Base-by-base conservation (phyloP, 2,113 vertebrate species). In the Oostethus manadensis region DNA sequence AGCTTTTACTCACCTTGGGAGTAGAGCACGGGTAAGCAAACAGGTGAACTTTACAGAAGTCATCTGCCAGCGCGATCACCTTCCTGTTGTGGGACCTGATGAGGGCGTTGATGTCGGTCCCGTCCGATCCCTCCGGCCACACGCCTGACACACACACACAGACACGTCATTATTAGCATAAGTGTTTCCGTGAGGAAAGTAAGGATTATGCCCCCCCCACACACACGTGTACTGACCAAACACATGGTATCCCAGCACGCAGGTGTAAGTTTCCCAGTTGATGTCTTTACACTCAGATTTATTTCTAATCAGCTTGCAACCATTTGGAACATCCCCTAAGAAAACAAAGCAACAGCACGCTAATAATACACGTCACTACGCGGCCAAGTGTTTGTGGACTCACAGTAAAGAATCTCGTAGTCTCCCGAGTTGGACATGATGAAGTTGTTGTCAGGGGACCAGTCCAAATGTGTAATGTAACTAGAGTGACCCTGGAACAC, bases 361-460 rank as follows among this genome's bases (percentile, higher is more conserved):
- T 5, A 22, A 9, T 3, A 22, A 21, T 3, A 1, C 3, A 14
- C 15, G 16, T 8, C 33, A 20, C 13, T 1, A 20, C n/a, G 29
- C n/a, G 3, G 16, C 2, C 0, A 5, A 7, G 21, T 18, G 5
- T 38, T 14, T 1, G 21, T 20, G 29, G 84, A 95, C 97, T 98
- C 82, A 99, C 97, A 99, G 91, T 99, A 97, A 71, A 99, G 79
- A 87, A 99, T 99, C 92, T 99, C 97, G 61, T 99, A 99, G 90
- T 99, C 97, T 88, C 97, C 97, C 21, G 97, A 99, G 92, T 99
- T 99, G 86, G 97, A 99, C 97, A 99, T 99, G 88, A 99, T 98
- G 71, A 92, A 92, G 77, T 92, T 94, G 86, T 98, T 98, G 87
- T 99, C 94, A 11, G 96, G 97, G 76, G 96, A 98, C 95, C 95